phyloP scores from a whole-genome alignment of 2,888 invertebrate species.

The Eurytoma californica region DNA sequence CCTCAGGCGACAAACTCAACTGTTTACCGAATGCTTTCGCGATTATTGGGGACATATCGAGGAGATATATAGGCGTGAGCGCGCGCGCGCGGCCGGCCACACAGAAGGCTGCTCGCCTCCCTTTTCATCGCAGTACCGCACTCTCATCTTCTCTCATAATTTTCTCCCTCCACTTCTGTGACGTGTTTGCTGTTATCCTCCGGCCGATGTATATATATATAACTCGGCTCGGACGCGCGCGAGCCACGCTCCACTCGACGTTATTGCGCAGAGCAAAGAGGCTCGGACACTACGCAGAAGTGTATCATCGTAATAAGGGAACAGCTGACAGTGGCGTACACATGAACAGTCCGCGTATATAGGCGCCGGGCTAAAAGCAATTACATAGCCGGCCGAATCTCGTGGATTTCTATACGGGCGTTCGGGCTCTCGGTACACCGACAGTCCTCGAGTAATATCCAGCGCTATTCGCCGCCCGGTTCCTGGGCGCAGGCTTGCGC shows the following conservation, averaged over 20 bases:
- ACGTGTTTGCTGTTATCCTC: neutral
- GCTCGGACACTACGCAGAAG: conserved; percentile 54
- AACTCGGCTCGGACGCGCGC: neutral
- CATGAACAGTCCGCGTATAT: neutral
- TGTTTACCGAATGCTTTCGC: conserved; percentile 54
- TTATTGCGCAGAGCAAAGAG: conserved; percentile 51
- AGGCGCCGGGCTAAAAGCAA: conserved; percentile 63
- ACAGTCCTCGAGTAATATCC: conserved; percentile 61
- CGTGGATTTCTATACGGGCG: conserved; percentile 61
- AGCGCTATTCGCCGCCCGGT: conserved; percentile 38
- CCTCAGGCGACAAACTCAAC: conserved; percentile 46
- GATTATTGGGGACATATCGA: conserved; percentile 53
- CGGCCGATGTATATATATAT: too few species aligned
- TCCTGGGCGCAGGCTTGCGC: conserved; percentile 13
- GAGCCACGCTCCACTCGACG: conserved; percentile 42
- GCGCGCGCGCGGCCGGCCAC: neutral
- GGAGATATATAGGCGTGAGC: conserved; percentile 27
- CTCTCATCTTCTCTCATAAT: conserved; percentile 34
- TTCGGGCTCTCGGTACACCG: conserved; percentile 50
- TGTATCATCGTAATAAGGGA: conserved; percentile 68
- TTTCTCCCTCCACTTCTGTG: conserved; percentile 14
- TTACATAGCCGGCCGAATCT: conserved; percentile 63
- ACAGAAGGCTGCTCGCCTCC: conserved; percentile 1
- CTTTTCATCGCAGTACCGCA: conserved; percentile 21
- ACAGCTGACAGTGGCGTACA: conserved; percentile 69